Conservation (phyloP, 2,888 invertebrate species). For the Spilarctia lutea region DNA sequence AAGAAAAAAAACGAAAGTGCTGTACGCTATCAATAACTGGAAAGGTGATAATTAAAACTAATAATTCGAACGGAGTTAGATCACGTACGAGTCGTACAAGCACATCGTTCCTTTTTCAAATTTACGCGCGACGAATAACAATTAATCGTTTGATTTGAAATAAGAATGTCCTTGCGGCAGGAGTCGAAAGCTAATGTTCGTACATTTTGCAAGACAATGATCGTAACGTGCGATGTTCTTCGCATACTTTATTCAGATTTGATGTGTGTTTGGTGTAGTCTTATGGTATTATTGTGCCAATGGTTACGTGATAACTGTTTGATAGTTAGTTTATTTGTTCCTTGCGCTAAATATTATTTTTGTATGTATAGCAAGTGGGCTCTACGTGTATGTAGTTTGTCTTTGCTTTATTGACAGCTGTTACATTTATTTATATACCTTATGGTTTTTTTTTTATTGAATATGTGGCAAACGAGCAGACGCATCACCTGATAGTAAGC, state of each 20-base stretch:
- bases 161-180: slow-evolving; percentile 75
- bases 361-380: slow-evolving; percentile 24
- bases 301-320: slow-evolving; percentile 49
- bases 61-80: slow-evolving; percentile 57
- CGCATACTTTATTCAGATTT: slow-evolving; percentile 64
- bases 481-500: no score
- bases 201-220: slow-evolving; percentile 74
- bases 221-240: slow-evolving; percentile 68
- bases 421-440: neutral
- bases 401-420: slow-evolving; percentile 28
- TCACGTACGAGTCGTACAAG: slow-evolving; percentile 51
- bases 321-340: slow-evolving; percentile 33
- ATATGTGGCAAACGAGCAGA: no score
- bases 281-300: slow-evolving; percentile 50
- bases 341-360: slow-evolving; percentile 37
- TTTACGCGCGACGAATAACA: slow-evolving; percentile 62
- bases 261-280: slow-evolving; percentile 42
- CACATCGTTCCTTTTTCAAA: slow-evolving; percentile 47
- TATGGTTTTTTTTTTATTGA: neutral
- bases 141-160: slow-evolving; percentile 50
- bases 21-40: slow-evolving; percentile 54
- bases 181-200: slow-evolving; percentile 61
- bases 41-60: slow-evolving; percentile 71
- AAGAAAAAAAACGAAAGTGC: slow-evolving; percentile 63
- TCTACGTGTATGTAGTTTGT: slow-evolving; percentile 31